A percentile compares a stretch with the other conserved stretches of the same genome.
Evolutionary conservation across 2,888 invertebrate genomes (phyloP).

Genomic region (Hydrotaea diabolus): DNA sequence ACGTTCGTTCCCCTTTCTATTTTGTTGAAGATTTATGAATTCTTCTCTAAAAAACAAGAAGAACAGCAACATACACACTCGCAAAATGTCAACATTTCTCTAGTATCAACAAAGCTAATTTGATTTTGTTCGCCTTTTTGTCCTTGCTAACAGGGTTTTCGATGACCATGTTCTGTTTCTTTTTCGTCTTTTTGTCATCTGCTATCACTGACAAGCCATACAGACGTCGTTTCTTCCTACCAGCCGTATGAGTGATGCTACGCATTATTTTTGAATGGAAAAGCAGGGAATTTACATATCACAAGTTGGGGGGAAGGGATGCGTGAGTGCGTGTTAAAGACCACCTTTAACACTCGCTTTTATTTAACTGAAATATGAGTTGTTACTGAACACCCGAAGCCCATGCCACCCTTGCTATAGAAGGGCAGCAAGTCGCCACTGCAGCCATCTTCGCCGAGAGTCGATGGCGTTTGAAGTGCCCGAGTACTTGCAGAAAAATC

Average conservation of each 20-base stretch:
- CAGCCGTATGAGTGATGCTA: conserved; percentile 20
- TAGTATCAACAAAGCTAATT: conserved; percentile 45
- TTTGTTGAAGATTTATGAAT: not conserved
- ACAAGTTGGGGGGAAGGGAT: not conserved
- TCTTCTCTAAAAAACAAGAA: not conserved
- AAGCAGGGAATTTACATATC: not conserved
- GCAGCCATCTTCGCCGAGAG: not conserved
- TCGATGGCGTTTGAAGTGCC: conserved; percentile 22
- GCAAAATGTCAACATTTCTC: conserved; percentile 26
- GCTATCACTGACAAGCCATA: not conserved
- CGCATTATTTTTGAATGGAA: conserved; percentile 21
- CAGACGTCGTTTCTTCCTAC: not conserved
- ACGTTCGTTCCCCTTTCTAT: too few relatives aligned
- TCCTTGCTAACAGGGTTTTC: not conserved
- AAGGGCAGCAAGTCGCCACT: not conserved
- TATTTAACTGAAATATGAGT: conserved; percentile 14
- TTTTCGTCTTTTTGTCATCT: not conserved
- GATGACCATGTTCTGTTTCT: not conserved
- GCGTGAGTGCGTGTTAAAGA: not conserved
- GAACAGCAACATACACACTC: not conserved
- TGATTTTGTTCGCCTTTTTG: conserved; percentile 38
- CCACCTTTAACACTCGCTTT: conserved; percentile 17
- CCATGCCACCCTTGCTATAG: not conserved
- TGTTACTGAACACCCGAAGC: not conserved
- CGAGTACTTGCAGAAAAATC: conserved; percentile 31